Evolutionary conservation across 2,797 vertebrate species (phyloP).

Genomic region (Brotula barbata): DNA sequence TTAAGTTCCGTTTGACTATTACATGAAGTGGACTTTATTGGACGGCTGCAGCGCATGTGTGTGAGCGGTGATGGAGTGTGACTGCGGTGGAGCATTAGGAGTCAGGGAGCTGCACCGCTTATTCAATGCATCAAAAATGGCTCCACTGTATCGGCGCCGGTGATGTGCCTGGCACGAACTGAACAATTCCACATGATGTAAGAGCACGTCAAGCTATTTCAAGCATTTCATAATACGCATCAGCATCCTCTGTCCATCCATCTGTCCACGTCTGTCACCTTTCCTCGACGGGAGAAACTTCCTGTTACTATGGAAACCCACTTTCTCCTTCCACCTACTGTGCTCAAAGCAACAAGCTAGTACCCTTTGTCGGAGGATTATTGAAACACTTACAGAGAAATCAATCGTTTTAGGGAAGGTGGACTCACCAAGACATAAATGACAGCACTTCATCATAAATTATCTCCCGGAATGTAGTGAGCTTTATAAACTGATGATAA

Average conservation of each 20-base stretch:
- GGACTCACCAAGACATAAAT: conserved; percentile 8
- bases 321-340: conserved; percentile 1
- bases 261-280: conserved; percentile 2
- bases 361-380: not conserved
- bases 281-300: not conserved
- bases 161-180: not conserved
- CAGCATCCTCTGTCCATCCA: too few relatives aligned
- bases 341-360: conserved; percentile 20
- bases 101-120: too few relatives aligned
- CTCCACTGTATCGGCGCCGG: too few relatives aligned
- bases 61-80: too few relatives aligned
- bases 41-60: too few relatives aligned
- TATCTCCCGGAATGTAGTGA: conserved; percentile 3
- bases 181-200: not conserved
- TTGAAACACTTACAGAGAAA: conserved; percentile 11
- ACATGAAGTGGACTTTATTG: too few relatives aligned
- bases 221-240: too few relatives aligned
- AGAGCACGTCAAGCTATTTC: not conserved
- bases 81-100: too few relatives aligned
- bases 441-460: conserved; percentile 19
- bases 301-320: conserved; percentile 8
- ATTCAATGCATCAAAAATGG: too few relatives aligned
- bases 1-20: too few relatives aligned
- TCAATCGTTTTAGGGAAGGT: conserved; percentile 10
- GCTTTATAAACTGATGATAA: conserved; percentile 2